A percentile compares a stretch with the other conserved stretches of the same genome.
Evolutionary conservation across 2,113 vertebrate species (phyloP).

Genomic region (Tauraco erythrolophus): DNA sequence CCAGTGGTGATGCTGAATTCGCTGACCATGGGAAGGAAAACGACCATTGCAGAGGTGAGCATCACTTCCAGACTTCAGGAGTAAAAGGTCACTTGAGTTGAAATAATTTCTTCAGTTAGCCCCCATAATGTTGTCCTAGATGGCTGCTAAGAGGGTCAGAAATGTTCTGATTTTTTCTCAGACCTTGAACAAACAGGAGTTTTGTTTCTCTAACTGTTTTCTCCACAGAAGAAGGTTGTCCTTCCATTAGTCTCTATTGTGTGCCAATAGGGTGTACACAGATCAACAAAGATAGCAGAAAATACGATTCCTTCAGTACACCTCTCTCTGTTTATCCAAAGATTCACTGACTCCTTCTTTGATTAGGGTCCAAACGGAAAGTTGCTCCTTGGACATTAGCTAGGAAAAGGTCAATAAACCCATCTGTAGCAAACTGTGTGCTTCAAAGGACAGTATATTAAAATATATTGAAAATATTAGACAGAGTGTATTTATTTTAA

Average conservation of each 20-base stretch:
- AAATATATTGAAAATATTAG: background rate
- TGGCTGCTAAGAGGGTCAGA: background rate
- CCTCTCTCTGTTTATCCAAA: background rate
- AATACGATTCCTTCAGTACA: background rate
- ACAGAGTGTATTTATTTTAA: background rate
- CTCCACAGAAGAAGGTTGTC: background rate
- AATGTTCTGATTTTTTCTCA: background rate
- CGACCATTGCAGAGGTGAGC: slow-evolving; percentile 76
- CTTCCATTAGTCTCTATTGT: background rate
- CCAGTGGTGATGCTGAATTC: slow-evolving; percentile 66
- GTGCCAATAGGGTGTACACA: background rate
- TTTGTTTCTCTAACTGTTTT: background rate
- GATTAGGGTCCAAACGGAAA: background rate
- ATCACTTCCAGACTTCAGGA: background rate
- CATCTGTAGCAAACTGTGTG: background rate
- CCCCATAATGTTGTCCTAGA: background rate
- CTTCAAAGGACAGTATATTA: background rate
- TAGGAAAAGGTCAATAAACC: background rate
- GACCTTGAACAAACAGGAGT: background rate
- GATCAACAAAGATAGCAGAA: background rate
- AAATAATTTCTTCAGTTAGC: background rate
- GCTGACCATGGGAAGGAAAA: slow-evolving; percentile 38
- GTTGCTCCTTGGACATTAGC: background rate
- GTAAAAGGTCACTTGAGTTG: background rate
- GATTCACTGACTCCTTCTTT: background rate